Conservation (phyloP, 2,888 invertebrate species). For the Lasioglossum villosulum region DNA sequence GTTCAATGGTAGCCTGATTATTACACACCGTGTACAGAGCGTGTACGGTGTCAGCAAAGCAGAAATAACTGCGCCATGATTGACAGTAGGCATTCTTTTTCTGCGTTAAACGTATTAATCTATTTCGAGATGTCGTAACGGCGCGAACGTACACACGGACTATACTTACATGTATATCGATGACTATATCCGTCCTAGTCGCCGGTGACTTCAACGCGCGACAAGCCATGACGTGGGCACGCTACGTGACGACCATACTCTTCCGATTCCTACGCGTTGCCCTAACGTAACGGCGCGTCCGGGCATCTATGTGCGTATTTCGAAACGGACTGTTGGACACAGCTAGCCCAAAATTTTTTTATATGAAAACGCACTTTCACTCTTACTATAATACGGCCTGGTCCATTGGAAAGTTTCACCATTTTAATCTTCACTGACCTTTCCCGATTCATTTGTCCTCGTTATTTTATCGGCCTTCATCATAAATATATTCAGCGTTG, state of each 20-base stretch:
- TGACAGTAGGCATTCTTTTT: neutral
- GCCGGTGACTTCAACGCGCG: conserved; percentile 57
- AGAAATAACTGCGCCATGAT: neutral
- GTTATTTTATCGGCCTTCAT: neutral
- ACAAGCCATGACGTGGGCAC: conserved; percentile 36
- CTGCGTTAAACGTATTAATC: neutral
- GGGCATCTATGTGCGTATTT: neutral
- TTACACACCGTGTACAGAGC: neutral
- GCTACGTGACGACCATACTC: conserved; percentile 9
- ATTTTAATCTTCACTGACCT: neutral
- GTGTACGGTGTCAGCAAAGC: neutral
- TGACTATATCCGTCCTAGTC: conserved; percentile 43
- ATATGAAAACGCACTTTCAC: neutral
- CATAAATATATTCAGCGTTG: neutral
- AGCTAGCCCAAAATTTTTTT: neutral
- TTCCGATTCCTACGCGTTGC: conserved; percentile 22
- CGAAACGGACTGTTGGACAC: neutral
- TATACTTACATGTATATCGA: conserved; percentile 12
- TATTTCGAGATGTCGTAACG: conserved; percentile 34
- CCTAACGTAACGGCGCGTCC: neutral
- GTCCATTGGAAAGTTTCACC: neutral
- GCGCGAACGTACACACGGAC: conserved; percentile 6
- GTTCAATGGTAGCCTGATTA: neutral
- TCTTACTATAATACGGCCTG: neutral
- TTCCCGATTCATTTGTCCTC: neutral